Base-by-base conservation (phyloP, 2,113 vertebrate genomes). In the Orycteropus afer region DNA sequence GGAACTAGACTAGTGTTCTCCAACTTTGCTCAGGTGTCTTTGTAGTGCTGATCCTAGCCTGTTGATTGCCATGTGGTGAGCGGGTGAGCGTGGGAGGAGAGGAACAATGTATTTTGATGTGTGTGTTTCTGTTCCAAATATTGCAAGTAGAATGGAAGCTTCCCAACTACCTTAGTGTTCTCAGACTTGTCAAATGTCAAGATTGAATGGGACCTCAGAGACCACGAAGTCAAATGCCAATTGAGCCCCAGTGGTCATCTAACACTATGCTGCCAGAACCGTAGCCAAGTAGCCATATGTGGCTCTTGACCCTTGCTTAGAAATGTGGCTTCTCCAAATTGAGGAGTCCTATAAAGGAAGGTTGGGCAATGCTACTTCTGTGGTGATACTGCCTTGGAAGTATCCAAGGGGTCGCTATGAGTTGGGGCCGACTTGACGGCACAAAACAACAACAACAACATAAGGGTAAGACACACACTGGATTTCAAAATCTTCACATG, bases 211-310 rank as follows among this genome's bases (percentile, higher is more conserved):
- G 32, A 82, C n/a, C 23, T 61, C 22, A 49, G 32, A 32, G 27
- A 51, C 22, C 10, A 32, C 13, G 7, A 11, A 82, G n/a, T 20
- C 27, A 91, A 55, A 45, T 32, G 79, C 42, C 32, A 34, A 15
- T 12, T 9, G 18, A 51, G 7, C n/a, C 42, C 40, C 18, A 5
- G 80, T 49, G 20, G 42, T 27, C 7, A 37, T 55, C 37, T 49
- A 17, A 25, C 27, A 6, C 0, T 18, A 1, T 3, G 5, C 71
- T 53, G 37, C 34, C 20, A 12, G 4, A 4, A 71, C 1, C 0
- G 37, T 4, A 61, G 49, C 27, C 25, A n/a, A 29, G 8, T 51
- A 0, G 3, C 3, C 3, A 45, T 7, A 7, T 18, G 69, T 23
- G 53, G 27, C 15, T 69, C 51, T 34, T 34, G 4, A 34, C 34